Evolutionary conservation across 2,113 vertebrate species (phyloP).

Genomic region (Desmodus rotundus): DNA sequence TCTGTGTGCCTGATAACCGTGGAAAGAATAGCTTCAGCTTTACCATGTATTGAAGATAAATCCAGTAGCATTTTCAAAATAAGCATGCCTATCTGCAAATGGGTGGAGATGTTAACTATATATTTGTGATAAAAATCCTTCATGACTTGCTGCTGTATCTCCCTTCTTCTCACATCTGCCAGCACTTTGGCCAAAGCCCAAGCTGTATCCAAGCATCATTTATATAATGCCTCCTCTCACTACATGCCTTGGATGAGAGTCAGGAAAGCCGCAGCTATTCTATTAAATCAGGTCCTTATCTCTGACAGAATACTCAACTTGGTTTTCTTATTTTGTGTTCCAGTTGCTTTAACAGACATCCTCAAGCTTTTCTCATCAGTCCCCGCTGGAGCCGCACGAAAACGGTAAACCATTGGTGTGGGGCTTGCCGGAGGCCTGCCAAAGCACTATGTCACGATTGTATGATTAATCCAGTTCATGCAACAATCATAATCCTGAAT

Average conservation of each 20-base stretch:
- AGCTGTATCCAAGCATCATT: neutral
- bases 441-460: neutral
- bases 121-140: neutral
- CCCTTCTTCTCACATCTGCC: neutral
- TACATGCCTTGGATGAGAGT: neutral
- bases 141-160: neutral
- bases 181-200: neutral
- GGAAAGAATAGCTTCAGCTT: neutral
- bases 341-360: slow-evolving; percentile 21
- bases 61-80: neutral
- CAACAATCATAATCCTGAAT: slow-evolving; percentile 34
- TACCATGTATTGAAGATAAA: neutral
- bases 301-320: slow-evolving; percentile 22
- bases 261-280: neutral
- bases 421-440: neutral
- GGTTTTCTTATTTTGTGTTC: slow-evolving; percentile 45
- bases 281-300: slow-evolving; percentile 17
- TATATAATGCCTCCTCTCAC: neutral
- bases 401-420: slow-evolving; percentile 33
- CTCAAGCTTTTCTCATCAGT: neutral
- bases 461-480: slow-evolving; percentile 37
- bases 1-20: neutral
- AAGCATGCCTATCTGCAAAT: neutral
- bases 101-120: neutral
- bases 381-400: neutral